Evolutionary conservation across 2,113 vertebrate genomes (phyloP).

Genomic region (Suricata suricatta): DNA sequence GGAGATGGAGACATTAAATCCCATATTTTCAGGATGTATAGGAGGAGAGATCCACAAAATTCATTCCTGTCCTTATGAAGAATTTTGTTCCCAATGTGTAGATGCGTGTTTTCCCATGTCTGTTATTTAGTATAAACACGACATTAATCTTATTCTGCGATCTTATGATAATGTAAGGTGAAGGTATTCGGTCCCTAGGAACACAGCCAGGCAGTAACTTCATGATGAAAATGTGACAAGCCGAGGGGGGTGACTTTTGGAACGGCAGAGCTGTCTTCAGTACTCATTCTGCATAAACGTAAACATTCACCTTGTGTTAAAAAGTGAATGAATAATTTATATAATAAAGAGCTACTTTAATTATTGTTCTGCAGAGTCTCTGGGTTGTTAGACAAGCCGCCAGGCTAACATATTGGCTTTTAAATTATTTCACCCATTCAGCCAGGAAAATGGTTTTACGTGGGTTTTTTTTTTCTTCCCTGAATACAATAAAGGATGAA

Average conservation of each 20-base stretch:
- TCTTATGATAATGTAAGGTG: background rate
- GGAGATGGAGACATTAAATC: background rate
- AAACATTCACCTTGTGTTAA: constrained; percentile 61
- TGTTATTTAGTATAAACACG: background rate
- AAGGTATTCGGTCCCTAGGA: background rate
- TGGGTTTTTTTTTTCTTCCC: background rate
- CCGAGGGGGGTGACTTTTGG: constrained; percentile 40
- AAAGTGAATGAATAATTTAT: constrained; percentile 56
- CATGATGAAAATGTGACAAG: background rate
- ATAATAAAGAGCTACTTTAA: constrained; percentile 59
- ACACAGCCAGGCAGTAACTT: background rate
- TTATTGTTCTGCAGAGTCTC: constrained; percentile 63
- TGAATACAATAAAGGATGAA: constrained; percentile 68
- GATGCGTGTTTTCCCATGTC: background rate
- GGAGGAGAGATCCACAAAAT: background rate
- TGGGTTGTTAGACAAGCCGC: constrained; percentile 68
- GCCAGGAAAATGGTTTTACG: constrained; percentile 69
- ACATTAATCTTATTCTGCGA: background rate
- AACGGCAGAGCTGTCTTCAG: background rate
- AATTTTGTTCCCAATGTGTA: background rate
- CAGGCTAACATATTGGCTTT: constrained; percentile 73
- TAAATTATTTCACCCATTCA: constrained; percentile 77
- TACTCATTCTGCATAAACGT: constrained; percentile 25
- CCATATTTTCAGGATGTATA: background rate
- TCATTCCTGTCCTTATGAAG: background rate